Evolutionary conservation across 2,113 vertebrate species (phyloP).

Genomic region (Hymenochirus boettgeri): DNA sequence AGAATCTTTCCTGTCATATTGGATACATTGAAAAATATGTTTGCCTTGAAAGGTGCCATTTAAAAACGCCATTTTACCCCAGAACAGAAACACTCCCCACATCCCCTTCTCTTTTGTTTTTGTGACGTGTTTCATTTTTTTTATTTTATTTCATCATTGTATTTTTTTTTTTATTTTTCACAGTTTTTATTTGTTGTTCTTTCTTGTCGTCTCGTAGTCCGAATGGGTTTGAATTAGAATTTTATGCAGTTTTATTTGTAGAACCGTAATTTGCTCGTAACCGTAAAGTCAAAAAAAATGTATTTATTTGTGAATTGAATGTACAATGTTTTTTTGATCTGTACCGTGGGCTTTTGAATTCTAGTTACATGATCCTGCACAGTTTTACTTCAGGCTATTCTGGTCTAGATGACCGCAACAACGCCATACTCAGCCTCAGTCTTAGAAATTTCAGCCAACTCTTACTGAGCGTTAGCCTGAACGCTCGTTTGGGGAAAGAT

Average conservation of each 20-base stretch:
- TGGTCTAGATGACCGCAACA: neutral
- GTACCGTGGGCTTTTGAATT: neutral
- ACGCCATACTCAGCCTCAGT: too few species aligned
- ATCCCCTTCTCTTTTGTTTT: neutral
- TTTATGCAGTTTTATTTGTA: neutral
- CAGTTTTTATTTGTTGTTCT: neutral
- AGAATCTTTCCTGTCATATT: neutral
- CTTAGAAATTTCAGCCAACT: too few species aligned
- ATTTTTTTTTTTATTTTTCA: too few species aligned
- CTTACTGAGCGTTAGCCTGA: too few species aligned
- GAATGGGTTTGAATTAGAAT: neutral
- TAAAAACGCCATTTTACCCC: neutral
- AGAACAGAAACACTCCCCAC: neutral
- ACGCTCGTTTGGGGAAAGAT: too few species aligned
- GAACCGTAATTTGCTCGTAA: neutral
- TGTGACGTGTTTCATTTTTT: neutral
- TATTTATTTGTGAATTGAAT: slow-evolving; percentile 22
- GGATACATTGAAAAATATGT: neutral
- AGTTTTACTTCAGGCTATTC: neutral
- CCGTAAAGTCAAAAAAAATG: neutral
- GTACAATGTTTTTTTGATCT: slow-evolving; percentile 9
- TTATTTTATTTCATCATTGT: too few species aligned
- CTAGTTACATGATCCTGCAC: slow-evolving; percentile 4
- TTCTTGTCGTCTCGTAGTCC: neutral
- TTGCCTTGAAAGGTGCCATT: slow-evolving; percentile 20